These are phyloP conservation scores for Orientallactaga bullata DNA, from an alignment of 2,113 vertebrate species.

Conservation along the genomic window DNA sequence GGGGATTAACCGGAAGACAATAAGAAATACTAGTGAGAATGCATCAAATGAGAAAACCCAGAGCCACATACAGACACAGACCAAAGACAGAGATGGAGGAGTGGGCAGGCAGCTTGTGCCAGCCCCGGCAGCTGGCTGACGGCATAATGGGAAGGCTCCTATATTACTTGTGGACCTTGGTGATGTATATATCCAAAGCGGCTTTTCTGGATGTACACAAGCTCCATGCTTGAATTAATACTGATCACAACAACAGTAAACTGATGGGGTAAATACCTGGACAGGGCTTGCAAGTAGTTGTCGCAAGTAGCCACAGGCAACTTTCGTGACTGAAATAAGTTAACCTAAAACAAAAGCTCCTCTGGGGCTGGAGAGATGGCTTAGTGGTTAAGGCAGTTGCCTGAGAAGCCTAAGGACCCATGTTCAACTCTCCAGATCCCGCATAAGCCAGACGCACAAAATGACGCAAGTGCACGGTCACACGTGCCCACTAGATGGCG, in stretches of 20 bases:
- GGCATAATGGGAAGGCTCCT: rapidly evolving
- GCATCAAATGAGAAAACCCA: neutral
- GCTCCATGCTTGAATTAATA: neutral
- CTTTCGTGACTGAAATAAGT: neutral
- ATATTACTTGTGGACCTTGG: neutral
- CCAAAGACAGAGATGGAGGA: too few species aligned
- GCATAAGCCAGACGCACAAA: too few species aligned
- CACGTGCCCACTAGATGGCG: too few species aligned
- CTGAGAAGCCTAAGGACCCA: too few species aligned
- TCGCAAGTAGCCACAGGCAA: neutral
- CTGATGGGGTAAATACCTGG: too few species aligned
- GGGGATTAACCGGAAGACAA: neutral
- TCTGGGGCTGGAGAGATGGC: too few species aligned
- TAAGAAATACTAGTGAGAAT: neutral
- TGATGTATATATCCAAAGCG: neutral
- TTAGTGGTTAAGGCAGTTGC: too few species aligned
- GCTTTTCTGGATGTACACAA: neutral
- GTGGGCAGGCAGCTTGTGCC: neutral
- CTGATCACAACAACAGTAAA: neutral
- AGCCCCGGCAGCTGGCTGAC: neutral
- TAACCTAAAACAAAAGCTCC: neutral
- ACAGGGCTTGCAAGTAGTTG: neutral
- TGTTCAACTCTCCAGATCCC: too few species aligned
- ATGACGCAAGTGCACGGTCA: too few species aligned
- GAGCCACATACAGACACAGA: neutral